A percentile compares a stretch with the other conserved stretches of the same genome.
phyloP scores from a whole-genome alignment of 2,797 vertebrate species.

The Spea hammondii region DNA sequence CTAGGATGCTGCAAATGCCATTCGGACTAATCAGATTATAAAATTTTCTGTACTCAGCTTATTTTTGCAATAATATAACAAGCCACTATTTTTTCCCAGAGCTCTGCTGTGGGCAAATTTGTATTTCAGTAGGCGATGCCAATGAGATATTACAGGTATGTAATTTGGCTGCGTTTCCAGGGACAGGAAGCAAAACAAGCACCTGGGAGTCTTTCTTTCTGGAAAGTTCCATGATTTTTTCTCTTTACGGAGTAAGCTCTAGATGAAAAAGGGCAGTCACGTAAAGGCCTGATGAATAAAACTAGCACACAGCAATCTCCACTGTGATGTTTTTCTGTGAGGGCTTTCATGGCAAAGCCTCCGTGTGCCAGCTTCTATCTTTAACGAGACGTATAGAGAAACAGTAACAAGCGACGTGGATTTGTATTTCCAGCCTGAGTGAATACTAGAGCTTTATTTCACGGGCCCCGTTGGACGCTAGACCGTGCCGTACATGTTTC shows the following conservation, averaged over 20 bases:
- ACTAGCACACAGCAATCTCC: not conserved
- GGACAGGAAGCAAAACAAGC: not conserved
- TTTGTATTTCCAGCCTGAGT: slow-evolving; percentile 28
- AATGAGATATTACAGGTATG: slow-evolving; percentile 15
- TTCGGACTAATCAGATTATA: not conserved
- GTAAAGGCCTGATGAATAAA: slow-evolving; percentile 24
- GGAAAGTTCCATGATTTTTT: slow-evolving; percentile 15
- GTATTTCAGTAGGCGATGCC: not conserved
- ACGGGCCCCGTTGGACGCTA: slow-evolving; percentile 19
- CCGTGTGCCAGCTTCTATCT: slow-evolving; percentile 17
- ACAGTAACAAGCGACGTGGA: slow-evolving; percentile 41
- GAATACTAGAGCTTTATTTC: slow-evolving; percentile 42
- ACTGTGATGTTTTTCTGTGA: slow-evolving; percentile 5
- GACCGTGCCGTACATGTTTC: slow-evolving; percentile 13
- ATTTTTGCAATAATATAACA: not conserved
- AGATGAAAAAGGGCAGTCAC: slow-evolving; percentile 21
- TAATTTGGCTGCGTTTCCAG: slow-evolving; percentile 30
- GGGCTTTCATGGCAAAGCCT: slow-evolving; percentile 34
- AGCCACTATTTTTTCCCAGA: not conserved
- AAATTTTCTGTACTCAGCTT: not conserved
- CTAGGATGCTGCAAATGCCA: no score
- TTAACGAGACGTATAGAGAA: slow-evolving; percentile 7
- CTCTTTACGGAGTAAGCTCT: not conserved
- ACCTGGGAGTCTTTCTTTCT: slow-evolving; percentile 22
- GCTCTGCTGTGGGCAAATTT: not conserved